phyloP scores from a whole-genome alignment of 2,888 invertebrate genomes.

The Drosophila ezoana region DNA sequence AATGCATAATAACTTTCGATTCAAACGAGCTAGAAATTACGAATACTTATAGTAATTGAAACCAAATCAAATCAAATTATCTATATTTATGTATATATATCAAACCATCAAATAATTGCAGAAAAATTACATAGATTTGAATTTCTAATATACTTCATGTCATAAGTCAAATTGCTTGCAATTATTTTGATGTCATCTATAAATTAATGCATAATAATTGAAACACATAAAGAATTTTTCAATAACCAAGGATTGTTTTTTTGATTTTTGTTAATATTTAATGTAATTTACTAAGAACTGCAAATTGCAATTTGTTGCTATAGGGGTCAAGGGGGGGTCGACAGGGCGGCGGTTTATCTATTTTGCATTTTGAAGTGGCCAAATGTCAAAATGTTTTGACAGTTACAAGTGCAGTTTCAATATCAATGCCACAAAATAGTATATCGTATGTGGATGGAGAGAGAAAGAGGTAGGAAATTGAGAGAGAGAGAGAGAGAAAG shows the following conservation, averaged over 20 bases:
- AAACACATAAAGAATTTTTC: slow-evolving; percentile 51
- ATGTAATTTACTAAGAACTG: slow-evolving; percentile 69
- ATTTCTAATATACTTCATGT: slow-evolving; percentile 32
- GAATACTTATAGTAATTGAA: slow-evolving; percentile 47
- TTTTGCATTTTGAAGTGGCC: slow-evolving; percentile 55
- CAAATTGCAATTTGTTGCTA: slow-evolving; percentile 36
- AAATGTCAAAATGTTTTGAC: slow-evolving; percentile 73
- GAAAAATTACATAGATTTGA: slow-evolving; percentile 7
- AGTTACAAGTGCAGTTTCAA: slow-evolving; percentile 57
- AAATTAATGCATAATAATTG: slow-evolving; percentile 53
- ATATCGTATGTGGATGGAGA: not conserved
- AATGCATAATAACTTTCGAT: slow-evolving; percentile 65
- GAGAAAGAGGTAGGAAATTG: not conserved
- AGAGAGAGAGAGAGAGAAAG: slow-evolving; percentile 12
- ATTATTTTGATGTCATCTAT: slow-evolving; percentile 63
- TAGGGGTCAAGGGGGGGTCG: slow-evolving; percentile 20
- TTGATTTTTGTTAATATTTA: slow-evolving; percentile 53
- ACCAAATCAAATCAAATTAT: slow-evolving; percentile 30
- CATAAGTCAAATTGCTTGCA: slow-evolving; percentile 58
- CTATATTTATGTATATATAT: not conserved
- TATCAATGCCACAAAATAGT: slow-evolving; percentile 63
- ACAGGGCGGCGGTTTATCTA: slow-evolving; percentile 29
- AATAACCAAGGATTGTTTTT: slow-evolving; percentile 37
- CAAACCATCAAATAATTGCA: slow-evolving; percentile 54
- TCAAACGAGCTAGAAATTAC: slow-evolving; percentile 76